Conservation (phyloP, 2,888 invertebrate species). For the Octodonta nipae region DNA sequence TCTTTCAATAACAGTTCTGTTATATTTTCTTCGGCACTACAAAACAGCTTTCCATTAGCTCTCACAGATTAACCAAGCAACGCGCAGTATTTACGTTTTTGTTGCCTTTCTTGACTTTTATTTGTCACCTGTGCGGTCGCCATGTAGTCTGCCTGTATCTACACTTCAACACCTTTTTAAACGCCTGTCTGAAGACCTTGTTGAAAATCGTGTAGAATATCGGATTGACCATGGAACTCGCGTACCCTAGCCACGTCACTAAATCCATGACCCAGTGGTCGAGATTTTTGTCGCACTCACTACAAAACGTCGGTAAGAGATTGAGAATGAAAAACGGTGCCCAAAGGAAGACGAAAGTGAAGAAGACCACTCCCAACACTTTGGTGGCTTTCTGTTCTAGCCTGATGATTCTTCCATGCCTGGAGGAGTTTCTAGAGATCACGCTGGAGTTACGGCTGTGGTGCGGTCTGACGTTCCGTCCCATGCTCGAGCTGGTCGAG, state of each 20-base stretch:
- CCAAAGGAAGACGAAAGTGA: conserved; percentile 88
- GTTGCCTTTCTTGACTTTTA: conserved; percentile 8
- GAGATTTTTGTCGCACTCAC: conserved; percentile 61
- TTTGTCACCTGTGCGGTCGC: conserved; percentile 42
- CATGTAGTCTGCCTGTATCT: conserved; percentile 41
- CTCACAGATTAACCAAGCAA: too few species aligned
- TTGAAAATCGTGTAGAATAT: conserved; percentile 94
- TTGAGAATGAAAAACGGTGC: conserved; percentile 91
- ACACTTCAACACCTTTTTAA: conserved; percentile 72
- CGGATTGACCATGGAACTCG: conserved; percentile 89
- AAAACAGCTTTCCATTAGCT: too few species aligned
- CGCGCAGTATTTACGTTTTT: too few species aligned
- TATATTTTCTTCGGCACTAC: too few species aligned
- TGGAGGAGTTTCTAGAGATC: conserved; percentile 65
- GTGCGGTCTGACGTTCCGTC: conserved; percentile 46
- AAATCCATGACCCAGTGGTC: conserved; percentile 71
- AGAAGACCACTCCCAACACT: conserved; percentile 86
- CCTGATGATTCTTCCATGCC: conserved; percentile 70
- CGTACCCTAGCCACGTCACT: conserved; percentile 86
- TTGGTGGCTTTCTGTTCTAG: conserved; percentile 94
- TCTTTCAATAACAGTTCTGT: too few species aligned
- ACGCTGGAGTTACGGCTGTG: conserved; percentile 71
- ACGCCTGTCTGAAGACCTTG: conserved; percentile 82
- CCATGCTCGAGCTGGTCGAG: conserved; percentile 15
- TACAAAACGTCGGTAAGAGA: conserved; percentile 70